These are phyloP conservation scores for Fragum whitleyi DNA, from an alignment of 2,888 invertebrate species.

Conservation along the genomic window DNA sequence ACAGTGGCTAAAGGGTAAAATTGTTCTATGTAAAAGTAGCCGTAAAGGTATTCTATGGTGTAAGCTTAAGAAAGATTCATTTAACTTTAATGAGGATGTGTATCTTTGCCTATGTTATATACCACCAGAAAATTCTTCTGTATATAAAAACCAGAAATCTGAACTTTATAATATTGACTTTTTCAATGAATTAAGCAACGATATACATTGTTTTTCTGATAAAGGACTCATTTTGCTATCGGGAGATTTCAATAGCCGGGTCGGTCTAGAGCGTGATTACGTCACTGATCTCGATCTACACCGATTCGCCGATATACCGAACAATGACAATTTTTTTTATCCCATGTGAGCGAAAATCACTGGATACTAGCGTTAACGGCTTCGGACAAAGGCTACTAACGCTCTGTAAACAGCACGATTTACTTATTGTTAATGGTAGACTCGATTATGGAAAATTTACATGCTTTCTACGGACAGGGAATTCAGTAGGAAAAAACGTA, in stretches of 20 bases:
- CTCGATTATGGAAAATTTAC: constrained; percentile 4
- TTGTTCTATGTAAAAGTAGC: neutral
- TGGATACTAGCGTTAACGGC: no score
- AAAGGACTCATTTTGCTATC: neutral
- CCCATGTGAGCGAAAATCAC: no score
- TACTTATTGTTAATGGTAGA: constrained; percentile 3
- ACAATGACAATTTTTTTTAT: neutral
- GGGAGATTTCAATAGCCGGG: constrained; percentile 20
- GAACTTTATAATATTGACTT: constrained; percentile 8
- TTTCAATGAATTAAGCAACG: neutral
- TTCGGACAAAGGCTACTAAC: neutral
- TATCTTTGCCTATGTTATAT: constrained; percentile 18
- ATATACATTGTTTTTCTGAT: no score
- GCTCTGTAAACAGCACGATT: constrained; percentile 8
- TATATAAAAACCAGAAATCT: constrained; percentile 1
- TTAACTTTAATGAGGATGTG: neutral
- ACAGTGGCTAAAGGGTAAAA: constrained; percentile 2
- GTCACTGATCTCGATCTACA: neutral
- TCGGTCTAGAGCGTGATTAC: neutral
- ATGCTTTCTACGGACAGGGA: neutral
- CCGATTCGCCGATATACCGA: neutral
- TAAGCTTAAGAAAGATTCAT: neutral
- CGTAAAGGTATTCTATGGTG: constrained; percentile 20
- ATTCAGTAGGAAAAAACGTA: no score
- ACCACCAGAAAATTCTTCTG: constrained; percentile 21